Base-by-base conservation (phyloP, 2,113 vertebrate genomes). In the Aspidoscelis tigris region DNA sequence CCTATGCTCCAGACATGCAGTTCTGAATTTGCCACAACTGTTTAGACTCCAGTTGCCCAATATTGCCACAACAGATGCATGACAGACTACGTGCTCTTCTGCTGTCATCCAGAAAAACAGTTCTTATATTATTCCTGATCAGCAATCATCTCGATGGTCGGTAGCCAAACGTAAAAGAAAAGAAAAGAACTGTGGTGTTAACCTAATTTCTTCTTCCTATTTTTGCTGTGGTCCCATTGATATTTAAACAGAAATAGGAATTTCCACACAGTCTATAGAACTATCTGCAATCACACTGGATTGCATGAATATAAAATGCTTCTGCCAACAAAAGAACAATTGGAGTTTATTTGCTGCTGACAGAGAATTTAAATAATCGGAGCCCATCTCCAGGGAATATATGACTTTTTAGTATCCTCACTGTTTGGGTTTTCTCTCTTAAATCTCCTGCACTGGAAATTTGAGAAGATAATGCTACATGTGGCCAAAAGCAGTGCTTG, bases 281-380 rank as follows among this genome's bases (percentile, higher is more conserved):
- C 83, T 79, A 90, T 82, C 76, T 61, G 55, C 75, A 86, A 21
- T 82, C 80, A 66, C 58, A 87, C 85, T 74, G 58, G n/a, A 75
- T 86, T 89, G 86, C 89, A 88, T 87, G 88, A 92, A 91, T 90
- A 89, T 61, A 91, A 85, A 93, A 9, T 14, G 69, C 41, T 84
- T 87, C 58, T 87, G 80, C 86, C 83, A 92, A 88, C 68, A 88
- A 90, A 87, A 68, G 68, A 85, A 89, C 90, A 88, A 92, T 79
- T 91, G 89, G 84, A 69, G 84, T 88, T 92, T 90, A 92, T 82
- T 81, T 43, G 76, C 90, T 90, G 89, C 88, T 88, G 91, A 89
- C 84, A 73, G 86, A 89, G 86, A 89, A 90, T 80, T 78, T 80
- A 72, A 84, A 90, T 87, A 71, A 81, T 80, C 88, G 74, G 69